Conservation (phyloP, 2,888 invertebrate species). For the Parapristionchus giblindavisi region DNA sequence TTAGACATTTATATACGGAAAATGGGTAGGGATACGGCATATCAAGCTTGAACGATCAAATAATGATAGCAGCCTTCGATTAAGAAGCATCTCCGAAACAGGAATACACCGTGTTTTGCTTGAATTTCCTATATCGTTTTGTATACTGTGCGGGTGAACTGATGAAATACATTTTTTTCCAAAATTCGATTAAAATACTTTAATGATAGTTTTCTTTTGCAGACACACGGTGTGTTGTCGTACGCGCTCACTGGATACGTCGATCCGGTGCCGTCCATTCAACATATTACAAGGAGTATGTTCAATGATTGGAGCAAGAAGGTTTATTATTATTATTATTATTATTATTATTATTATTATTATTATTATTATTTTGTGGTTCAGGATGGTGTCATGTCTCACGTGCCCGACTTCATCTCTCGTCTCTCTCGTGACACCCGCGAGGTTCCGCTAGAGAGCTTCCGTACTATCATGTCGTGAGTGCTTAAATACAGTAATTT, state of each 20-base stretch:
- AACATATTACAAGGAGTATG: slow-evolving; percentile 11
- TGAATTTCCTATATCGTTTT: not conserved
- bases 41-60: too few relatives aligned
- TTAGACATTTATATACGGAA: too few relatives aligned
- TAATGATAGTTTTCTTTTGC: not conserved
- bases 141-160: not conserved
- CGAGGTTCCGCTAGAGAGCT: slow-evolving; percentile 1
- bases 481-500: too few relatives aligned
- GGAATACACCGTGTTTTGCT: too few relatives aligned
- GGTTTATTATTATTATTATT: not conserved
- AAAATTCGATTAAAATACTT: not conserved
- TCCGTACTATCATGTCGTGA: slow-evolving; percentile 34
- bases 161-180: not conserved
- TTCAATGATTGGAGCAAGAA: slow-evolving; percentile 37
- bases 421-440: slow-evolving; percentile 20
- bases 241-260: slow-evolving; percentile 29
- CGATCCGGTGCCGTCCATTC: slow-evolving; percentile 17
- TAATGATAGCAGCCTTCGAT: too few relatives aligned
- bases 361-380: not conserved
- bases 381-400: slow-evolving; percentile 36
- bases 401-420: slow-evolving; percentile 36
- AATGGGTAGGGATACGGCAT: too few relatives aligned
- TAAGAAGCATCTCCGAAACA: too few relatives aligned
- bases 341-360: not conserved
- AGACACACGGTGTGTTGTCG: slow-evolving; percentile 33